Evolutionary conservation across 1,140 invertebrate genomes (phyloP), one percentile per base, ranked within the genome.

Genomic region (Drosophila setifemur): DNA sequence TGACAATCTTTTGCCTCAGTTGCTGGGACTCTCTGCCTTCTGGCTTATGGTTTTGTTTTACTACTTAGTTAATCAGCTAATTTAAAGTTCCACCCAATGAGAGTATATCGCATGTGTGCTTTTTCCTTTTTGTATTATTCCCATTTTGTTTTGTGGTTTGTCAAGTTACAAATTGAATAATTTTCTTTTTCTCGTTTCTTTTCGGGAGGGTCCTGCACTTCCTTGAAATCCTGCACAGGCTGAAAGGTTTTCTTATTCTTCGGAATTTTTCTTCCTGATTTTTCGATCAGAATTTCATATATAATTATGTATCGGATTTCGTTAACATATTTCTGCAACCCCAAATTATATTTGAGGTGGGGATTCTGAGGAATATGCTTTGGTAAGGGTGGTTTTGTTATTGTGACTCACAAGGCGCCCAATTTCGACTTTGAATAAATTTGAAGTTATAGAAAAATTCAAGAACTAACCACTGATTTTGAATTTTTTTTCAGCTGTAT

Each of bases 41-140:
- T 66, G 67, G 73, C 79, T 82, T 76, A 76, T 82, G 77, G 50
- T 63, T 64, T 85, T 83, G 79, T 66, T 78, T 78, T 74, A 78
- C 79, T 78, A 74, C 69, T 85, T 78, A 83, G 79, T 83, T 83
- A 83, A 83, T 83, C 78, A 83, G 79, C 78, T 85, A 83, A 83
- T 83, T 83, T 83, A 85, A 83, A 83, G 70, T 78, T 28, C 33
- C 29, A 31, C 25, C 28, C 33, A 23, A 61, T 70, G 54, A 26
- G 16, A 49, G 29, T 47, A 19, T 11, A 40, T 54, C 19, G 43
- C 11, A 11, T 37, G 14, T 11, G 2, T 18, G 19, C 44, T 37
- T 21, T 23, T 67, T 64, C n/a, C 50, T 61, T 61, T 7, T 31
- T 29, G 14, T 53, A 23, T 25, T 68, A 6, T 25, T 4, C 33